These are phyloP conservation scores for Dicrurus megarhynchus DNA, from an alignment of 2,113 vertebrate genomes.

Conservation along the genomic window DNA sequence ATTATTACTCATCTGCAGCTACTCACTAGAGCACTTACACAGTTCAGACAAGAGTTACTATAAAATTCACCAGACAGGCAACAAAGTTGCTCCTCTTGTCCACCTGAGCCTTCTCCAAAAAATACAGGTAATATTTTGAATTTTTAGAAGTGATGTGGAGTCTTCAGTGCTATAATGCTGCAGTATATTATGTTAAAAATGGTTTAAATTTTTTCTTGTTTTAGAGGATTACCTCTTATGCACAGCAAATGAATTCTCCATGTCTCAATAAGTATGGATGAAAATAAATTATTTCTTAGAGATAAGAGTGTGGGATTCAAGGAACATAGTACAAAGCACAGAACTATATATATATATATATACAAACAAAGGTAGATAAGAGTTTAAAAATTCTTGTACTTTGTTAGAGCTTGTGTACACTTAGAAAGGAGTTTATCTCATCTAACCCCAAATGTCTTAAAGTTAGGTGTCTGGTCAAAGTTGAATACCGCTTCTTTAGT, in stretches of 20 bases:
- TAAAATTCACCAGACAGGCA: neutral
- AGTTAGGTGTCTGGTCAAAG: neutral
- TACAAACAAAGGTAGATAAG: neutral
- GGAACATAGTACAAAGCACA: neutral
- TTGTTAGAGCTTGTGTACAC: neutral
- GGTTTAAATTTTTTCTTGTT: rapidly evolving
- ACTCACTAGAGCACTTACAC: neutral
- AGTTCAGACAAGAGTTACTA: neutral
- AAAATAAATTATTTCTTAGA: neutral
- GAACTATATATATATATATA: too few species aligned
- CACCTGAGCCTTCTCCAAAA: neutral
- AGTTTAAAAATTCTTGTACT: neutral
- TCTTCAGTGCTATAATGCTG: neutral
- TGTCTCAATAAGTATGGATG: neutral
- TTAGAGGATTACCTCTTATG: neutral
- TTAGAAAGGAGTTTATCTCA: neutral
- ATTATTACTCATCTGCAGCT: neutral
- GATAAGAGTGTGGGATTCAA: neutral
- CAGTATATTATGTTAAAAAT: neutral
- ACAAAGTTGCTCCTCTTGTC: neutral
- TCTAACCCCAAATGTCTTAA: neutral
- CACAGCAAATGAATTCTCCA: neutral
- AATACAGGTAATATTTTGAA: neutral
- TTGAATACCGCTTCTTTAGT: neutral
- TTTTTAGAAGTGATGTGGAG: neutral